Percentiles rank a stretch among this genome's conserved stretches.
Conservation (phyloP, 1,140 invertebrate species). For the Caenorhabditis latens region DNA sequence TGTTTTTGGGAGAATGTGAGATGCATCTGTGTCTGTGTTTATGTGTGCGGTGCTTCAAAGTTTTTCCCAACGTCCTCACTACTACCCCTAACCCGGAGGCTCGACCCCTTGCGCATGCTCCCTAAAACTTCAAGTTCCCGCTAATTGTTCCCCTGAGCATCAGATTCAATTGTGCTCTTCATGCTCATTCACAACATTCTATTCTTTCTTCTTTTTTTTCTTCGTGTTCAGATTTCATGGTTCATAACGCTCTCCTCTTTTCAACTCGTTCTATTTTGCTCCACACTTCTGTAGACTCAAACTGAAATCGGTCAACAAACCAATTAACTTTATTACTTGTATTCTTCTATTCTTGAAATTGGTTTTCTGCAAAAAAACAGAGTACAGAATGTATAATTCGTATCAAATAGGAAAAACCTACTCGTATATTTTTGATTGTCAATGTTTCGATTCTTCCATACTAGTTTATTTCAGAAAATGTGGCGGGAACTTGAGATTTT, state of each 20-base stretch:
- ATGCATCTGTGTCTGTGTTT: constrained; percentile 39
- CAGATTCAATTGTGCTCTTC: constrained; percentile 54
- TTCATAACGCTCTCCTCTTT: constrained; percentile 38
- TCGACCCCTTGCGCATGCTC: constrained; percentile 47
- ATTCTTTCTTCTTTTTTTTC: constrained; percentile 4
- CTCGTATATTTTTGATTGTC: no score
- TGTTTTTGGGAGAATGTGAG: background rate
- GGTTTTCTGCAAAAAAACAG: background rate
- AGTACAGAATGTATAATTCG: background rate
- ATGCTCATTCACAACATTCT: constrained; percentile 53
- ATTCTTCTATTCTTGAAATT: background rate
- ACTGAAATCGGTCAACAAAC: constrained; percentile 23
- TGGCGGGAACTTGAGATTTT: background rate
- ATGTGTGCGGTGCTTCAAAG: constrained; percentile 45
- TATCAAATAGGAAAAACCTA: background rate
- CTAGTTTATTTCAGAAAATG: background rate
- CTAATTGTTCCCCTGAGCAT: constrained; percentile 55
- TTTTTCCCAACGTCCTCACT: constrained; percentile 44
- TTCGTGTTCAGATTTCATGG: constrained; percentile 25
- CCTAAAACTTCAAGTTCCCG: constrained; percentile 56
- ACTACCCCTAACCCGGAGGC: constrained; percentile 41
- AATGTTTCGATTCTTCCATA: no score
- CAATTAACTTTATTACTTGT: constrained; percentile 47
- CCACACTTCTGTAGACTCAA: background rate
- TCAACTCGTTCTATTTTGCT: background rate